Conservation (phyloP, 2,888 invertebrate species). For the Nematopogon swammerdamellus region DNA sequence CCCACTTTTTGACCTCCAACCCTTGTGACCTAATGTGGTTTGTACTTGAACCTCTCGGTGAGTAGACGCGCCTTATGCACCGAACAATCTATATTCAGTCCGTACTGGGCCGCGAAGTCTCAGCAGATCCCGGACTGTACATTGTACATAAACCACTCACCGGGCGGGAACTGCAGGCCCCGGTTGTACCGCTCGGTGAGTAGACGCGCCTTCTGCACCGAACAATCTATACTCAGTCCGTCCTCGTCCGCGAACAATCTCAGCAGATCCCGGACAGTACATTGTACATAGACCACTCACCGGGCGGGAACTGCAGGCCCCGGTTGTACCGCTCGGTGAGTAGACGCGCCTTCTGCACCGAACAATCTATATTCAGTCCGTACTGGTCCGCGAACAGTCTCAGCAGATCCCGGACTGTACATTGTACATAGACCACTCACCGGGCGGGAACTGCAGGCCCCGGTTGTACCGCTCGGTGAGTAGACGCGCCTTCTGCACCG, state of each 20-base stretch:
- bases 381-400: conserved; percentile 31
- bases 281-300: too few relatives aligned
- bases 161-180: too few relatives aligned
- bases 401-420: conserved; percentile 39
- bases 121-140: conserved; percentile 71
- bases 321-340: conserved; percentile 65
- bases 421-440: conserved; percentile 29
- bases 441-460: conserved; percentile 67
- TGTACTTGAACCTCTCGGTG: conserved; percentile 60
- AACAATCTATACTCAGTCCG: conserved; percentile 25
- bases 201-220: conserved; percentile 33
- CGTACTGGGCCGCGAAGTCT: conserved; percentile 32
- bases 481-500: conserved; percentile 33
- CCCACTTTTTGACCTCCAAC: too few relatives aligned
- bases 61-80: conserved; percentile 37
- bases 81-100: conserved; percentile 26
- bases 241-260: conserved; percentile 34
- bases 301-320: too few relatives aligned
- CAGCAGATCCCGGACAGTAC: conserved; percentile 71
- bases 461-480: conserved; percentile 64
- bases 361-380: conserved; percentile 25
- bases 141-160: too few relatives aligned
- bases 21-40: too few relatives aligned
- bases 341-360: conserved; percentile 33
- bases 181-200: conserved; percentile 65